Evolutionary conservation across 2,888 invertebrate genomes (phyloP), one percentile per base, ranked within the genome.

Genomic region (Plusia festucae): DNA sequence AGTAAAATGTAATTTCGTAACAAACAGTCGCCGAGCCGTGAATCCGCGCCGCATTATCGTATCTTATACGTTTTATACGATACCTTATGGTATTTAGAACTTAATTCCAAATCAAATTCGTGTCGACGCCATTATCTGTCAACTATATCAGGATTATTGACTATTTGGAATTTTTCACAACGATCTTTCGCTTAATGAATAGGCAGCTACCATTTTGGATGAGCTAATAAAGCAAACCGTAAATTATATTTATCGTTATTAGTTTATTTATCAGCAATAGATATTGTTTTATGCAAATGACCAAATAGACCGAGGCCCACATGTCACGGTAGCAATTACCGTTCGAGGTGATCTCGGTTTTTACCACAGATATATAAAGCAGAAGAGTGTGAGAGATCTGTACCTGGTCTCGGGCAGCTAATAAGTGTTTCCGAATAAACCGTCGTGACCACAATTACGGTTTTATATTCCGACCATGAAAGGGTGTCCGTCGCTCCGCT

Each of bases 401-500:
- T 64, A 64, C 68, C 78, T 62, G 81, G 72, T 51, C 79, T 46
- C 53, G 11, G 16, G 53, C 22, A 63, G 70, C 80, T 81, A 82
- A 81, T 83, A 82, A 79, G 77, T 76, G 84, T 76, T n/a, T 77
- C 79, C 82, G 84, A 73, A 78, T 76, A 76, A 76, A 76, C 68
- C 82, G 76, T 81, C 88, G 87, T 85, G 89, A 83, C 87, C 90
- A 87, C 91, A 89, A 91, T 91, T 89, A 91, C 83, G 64, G 79
- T 82, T 87, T 87, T 82, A 85, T 80, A 82, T 85, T 83, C 76
- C 71, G 81, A 79, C 87, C 87, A 85, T 82, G 88, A 85, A 88
- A 89, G 90, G 90, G 91, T 88, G 89, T 82, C 85, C 84, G 83
- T 81, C 82, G 69, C 78, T 78, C 81, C 81, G 77, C 77, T 65